phyloP scores from a whole-genome alignment of 2,888 invertebrate species.

The Luffia ferchaultella region DNA sequence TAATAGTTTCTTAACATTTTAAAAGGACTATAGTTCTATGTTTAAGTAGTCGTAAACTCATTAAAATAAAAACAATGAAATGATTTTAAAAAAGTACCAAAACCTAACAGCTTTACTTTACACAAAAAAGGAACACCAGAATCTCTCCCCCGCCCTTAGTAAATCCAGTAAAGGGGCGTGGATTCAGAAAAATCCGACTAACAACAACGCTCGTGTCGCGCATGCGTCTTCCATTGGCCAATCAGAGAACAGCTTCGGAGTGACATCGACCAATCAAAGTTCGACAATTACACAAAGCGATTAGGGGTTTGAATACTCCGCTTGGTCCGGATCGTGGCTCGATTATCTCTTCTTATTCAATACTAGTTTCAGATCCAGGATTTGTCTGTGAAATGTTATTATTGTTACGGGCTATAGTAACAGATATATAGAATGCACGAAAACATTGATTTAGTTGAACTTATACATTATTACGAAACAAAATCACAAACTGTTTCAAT shows the following conservation, averaged over 20 bases:
- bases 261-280: neutral
- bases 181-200: neutral
- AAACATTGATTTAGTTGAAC: neutral
- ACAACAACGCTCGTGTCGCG: neutral
- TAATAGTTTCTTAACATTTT: too few relatives aligned
- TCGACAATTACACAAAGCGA: neutral
- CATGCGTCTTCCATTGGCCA: neutral
- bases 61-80: too few relatives aligned
- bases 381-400: too few relatives aligned
- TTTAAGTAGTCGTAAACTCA: too few relatives aligned
- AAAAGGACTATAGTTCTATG: too few relatives aligned
- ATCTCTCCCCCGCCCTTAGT: neutral
- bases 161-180: neutral
- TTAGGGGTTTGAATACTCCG: neutral
- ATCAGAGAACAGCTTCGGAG: neutral
- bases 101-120: neutral
- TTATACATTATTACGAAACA: neutral
- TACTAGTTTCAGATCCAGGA: too few relatives aligned
- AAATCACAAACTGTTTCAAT: too few relatives aligned
- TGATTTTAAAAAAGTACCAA: too few relatives aligned
- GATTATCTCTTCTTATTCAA: neutral
- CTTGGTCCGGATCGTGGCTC: neutral
- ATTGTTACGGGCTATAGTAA: neutral
- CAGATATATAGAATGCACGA: neutral
- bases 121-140: neutral